Conservation (phyloP, 1,140 invertebrate genomes). For the Colletes gigas region DNA sequence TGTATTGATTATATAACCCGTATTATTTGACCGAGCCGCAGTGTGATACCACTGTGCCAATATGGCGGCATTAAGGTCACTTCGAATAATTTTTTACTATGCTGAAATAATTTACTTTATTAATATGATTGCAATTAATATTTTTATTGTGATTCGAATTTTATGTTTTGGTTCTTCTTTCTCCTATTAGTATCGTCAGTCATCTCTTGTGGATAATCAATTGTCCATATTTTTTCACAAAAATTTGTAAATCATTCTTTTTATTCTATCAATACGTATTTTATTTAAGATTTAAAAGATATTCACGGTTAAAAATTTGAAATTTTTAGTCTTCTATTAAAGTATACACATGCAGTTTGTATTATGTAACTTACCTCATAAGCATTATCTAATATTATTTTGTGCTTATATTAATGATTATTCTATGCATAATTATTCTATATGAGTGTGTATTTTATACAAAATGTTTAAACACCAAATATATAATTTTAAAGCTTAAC, state of each 20-base stretch:
- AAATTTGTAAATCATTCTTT: too few species aligned
- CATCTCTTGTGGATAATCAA: constrained; percentile 10
- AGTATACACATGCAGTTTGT: constrained; percentile 26
- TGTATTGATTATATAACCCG: constrained; percentile 73
- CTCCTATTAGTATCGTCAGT: background rate
- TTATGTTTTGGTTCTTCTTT: background rate
- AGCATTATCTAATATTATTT: constrained; percentile 60
- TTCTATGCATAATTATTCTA: background rate
- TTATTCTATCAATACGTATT: background rate
- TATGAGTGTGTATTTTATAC: background rate
- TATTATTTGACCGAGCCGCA: constrained; percentile 55
- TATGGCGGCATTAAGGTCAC: constrained; percentile 72
- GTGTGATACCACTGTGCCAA: constrained; percentile 64
- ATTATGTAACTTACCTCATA: constrained; percentile 56
- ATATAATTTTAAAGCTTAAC: background rate
- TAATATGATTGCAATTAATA: background rate
- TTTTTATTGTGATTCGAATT: background rate
- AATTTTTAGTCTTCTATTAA: constrained; percentile 1
- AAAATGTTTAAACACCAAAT: background rate
- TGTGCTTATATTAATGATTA: background rate
- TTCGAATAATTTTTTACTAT: constrained; percentile 38
- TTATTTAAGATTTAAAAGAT: background rate
- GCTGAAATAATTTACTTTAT: constrained; percentile 2
- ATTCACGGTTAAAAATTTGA: background rate
- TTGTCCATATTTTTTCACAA: too few species aligned